Conservation (phyloP, 2,113 vertebrate genomes). For the Osmerus mordax region DNA sequence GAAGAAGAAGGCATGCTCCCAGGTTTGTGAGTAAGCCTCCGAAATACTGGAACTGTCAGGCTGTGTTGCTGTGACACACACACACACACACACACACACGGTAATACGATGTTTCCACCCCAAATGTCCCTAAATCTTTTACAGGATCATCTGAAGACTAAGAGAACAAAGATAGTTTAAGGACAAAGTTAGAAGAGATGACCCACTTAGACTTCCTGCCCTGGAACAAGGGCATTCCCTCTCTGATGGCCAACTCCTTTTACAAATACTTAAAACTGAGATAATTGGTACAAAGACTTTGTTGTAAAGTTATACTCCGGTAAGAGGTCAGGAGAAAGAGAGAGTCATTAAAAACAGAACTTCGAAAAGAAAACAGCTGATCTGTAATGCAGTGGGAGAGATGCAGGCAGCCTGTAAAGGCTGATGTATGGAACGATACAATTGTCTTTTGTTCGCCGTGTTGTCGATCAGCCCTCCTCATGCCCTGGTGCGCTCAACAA, state of each 20-base stretch:
- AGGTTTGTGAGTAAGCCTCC: too few relatives aligned
- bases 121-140: constrained; percentile 14
- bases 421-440: too few relatives aligned
- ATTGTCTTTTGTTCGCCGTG: not conserved
- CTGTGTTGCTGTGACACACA: not conserved
- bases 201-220: constrained; percentile 34
- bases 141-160: not conserved
- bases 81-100: not conserved
- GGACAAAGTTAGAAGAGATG: constrained; percentile 21
- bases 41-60: not conserved
- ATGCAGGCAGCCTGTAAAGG: too few relatives aligned
- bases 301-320: not conserved
- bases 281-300: constrained; percentile 15
- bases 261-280: not conserved
- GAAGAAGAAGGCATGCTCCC: too few relatives aligned
- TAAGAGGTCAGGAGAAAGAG: constrained; percentile 5
- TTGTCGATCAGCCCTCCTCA: not conserved
- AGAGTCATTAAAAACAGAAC: too few relatives aligned
- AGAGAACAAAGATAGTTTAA: not conserved
- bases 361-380: too few relatives aligned
- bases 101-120: constrained; percentile 18
- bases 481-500: too few relatives aligned
- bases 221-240: not conserved
- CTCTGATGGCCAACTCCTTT: constrained; percentile 19
- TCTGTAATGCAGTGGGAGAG: too few relatives aligned